Base-by-base conservation (phyloP, 2,797 vertebrate species). In the Crocidura indochinensis region DNA sequence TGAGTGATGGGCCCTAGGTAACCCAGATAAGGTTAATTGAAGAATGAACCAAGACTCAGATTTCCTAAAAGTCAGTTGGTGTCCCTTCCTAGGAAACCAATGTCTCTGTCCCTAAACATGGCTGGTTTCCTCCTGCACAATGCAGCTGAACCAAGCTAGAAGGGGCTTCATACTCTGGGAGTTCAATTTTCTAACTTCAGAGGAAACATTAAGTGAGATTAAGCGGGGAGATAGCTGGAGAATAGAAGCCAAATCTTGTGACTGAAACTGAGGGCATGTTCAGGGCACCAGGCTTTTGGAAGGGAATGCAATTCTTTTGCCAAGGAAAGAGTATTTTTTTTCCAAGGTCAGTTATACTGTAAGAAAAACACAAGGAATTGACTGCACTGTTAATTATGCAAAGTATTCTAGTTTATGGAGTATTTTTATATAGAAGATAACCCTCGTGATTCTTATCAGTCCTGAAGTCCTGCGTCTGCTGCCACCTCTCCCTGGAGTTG, bases 261-360 rank as follows among this genome's bases (percentile, higher is more conserved):
- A 87, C 65, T 91, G 31, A 82, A 56, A 49, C 44, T 27, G 8
- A 91, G 82, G 71, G 22, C 51, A 78, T 46, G 6, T 87, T 89
- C 82, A 75, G 78, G 81, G 31, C 62, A 87, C 62, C 26, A 49
- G 78, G 72, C 22, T 91, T 65, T 92, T 89, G 67, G 92, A 56
- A 78, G 53, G n/a, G 49, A 73, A 44, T 87, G 72, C 91, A 81
- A 75, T 90, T 87, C 29, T 79, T 93, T 84, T 71, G 81, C n/a
- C 46, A 73, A 84, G 22, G 27, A 53, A 85, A 78, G 47, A 78
- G 22, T 79, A 67, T 86, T 84, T 95, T 47, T 93, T 94, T 94
- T 84, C 73, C 20, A 93, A 90, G 71, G 51, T 62, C 24, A 72
- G 24, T 10, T 26, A 20, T 7, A 76, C 19, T 91, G 27, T 93